These are phyloP conservation scores for Dasyprocta punctata DNA, from an alignment of 2,113 vertebrate genomes.

Conservation along the genomic window DNA sequence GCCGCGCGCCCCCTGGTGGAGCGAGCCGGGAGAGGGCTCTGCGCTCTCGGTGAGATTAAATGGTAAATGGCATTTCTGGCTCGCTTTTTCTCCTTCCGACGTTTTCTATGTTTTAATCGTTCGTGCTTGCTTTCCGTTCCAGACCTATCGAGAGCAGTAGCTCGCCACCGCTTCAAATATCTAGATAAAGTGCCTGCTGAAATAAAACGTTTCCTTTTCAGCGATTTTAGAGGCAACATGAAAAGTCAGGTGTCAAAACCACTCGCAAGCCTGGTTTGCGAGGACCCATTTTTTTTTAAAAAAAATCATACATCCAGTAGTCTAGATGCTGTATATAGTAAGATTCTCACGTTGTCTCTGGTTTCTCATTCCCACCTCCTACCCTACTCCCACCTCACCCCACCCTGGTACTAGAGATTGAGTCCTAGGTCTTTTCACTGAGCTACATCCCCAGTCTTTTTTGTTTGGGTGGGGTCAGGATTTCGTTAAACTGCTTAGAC, in stretches of 20 bases:
- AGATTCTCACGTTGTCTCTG: not conserved
- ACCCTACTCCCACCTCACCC: no score
- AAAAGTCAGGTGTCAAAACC: not conserved
- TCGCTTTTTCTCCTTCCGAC: not conserved
- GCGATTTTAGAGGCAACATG: not conserved
- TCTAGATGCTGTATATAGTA: not conserved
- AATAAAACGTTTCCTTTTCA: not conserved
- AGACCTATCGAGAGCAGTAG: not conserved
- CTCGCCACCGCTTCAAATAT: not conserved
- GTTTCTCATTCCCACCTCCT: not conserved
- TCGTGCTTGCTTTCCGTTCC: not conserved
- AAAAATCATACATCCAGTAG: not conserved
- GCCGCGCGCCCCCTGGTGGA: slow-evolving; percentile 84
- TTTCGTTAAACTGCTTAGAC: not conserved
- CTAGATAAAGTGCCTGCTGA: not conserved
- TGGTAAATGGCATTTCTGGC: not conserved
- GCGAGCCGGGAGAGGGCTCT: accelerated
- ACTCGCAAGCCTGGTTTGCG: not conserved
- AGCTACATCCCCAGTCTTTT: not conserved
- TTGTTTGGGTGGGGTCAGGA: not conserved
- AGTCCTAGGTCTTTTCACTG: not conserved
- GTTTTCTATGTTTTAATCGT: not conserved
- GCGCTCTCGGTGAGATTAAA: not conserved
- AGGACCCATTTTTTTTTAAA: not conserved
- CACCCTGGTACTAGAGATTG: not conserved